Evolutionary conservation across 2,888 invertebrate genomes (phyloP).

Genomic region (Lasioglossum pauxillum): DNA sequence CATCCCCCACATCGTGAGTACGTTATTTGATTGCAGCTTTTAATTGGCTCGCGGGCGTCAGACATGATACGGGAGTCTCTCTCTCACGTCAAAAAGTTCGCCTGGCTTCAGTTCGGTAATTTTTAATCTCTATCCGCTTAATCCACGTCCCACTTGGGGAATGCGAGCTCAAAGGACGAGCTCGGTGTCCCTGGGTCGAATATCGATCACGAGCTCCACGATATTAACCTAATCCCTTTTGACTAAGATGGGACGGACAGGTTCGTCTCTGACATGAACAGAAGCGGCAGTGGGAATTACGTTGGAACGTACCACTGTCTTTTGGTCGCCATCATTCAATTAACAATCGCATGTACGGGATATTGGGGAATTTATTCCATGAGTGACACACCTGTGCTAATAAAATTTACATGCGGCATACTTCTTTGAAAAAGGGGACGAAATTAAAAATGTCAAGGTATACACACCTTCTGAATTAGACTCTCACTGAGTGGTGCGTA

Average conservation of each 20-base stretch:
- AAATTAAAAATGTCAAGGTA: background rate
- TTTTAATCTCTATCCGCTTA: constrained; percentile 64
- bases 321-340: background rate
- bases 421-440: background rate
- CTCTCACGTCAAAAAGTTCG: background rate
- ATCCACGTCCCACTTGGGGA: constrained; percentile 46
- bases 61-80: background rate
- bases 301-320: background rate
- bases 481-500: too few species aligned
- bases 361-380: background rate
- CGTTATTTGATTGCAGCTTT: background rate
- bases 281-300: constrained; percentile 33
- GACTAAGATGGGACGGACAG: constrained; percentile 25
- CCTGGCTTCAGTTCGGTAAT: constrained; percentile 43
- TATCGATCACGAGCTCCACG: constrained; percentile 54
- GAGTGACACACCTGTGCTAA: background rate
- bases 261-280: constrained; percentile 19
- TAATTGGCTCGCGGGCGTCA: background rate
- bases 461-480: background rate
- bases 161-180: constrained; percentile 49
- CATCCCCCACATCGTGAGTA: constrained; percentile 67
- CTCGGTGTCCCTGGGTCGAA: constrained; percentile 32
- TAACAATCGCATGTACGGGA: background rate
- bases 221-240: constrained; percentile 58
- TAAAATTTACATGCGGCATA: background rate